Evolutionary conservation across 2,797 vertebrate genomes (phyloP).

Genomic region (Chaetodon trifasciatus): DNA sequence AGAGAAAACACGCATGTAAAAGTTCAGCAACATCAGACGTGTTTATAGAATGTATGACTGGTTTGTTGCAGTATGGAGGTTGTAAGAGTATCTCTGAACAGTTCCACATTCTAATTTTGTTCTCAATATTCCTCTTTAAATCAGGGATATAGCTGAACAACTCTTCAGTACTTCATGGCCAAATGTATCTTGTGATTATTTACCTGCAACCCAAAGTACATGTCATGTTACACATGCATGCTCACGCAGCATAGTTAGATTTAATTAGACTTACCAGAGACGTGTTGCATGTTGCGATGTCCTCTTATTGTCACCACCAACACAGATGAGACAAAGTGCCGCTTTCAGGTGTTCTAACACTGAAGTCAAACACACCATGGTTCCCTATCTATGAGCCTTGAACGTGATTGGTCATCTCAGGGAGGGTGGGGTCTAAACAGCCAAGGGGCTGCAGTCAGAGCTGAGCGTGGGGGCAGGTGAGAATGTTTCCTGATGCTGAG

Average conservation of each 20-base stretch:
- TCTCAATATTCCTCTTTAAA: not conserved
- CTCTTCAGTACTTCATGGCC: not conserved
- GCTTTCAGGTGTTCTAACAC: conserved; percentile 34
- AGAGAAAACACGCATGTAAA: conserved; percentile 4
- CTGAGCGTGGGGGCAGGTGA: conserved; percentile 38
- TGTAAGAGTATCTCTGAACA: not conserved
- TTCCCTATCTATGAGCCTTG: conserved; percentile 44
- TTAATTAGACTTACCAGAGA: conserved; percentile 63
- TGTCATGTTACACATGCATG: too few relatives aligned
- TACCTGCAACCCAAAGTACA: not conserved
- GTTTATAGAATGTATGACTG: not conserved
- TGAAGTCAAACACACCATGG: conserved; percentile 12
- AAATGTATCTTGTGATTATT: not conserved
- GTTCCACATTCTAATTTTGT: not conserved
- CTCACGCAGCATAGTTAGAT: not conserved
- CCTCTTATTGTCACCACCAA: conserved; percentile 6
- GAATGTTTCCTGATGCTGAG: conserved; percentile 28
- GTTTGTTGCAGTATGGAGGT: not conserved
- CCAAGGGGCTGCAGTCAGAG: not conserved
- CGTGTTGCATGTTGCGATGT: conserved; percentile 58
- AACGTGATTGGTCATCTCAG: conserved; percentile 73
- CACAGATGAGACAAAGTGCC: conserved; percentile 17
- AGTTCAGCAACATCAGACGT: not conserved
- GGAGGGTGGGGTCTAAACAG: conserved; percentile 55
- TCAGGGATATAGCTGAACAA: not conserved